A percentile compares a stretch with the other conserved stretches of the same genome.
Evolutionary conservation across 37 sponge, comb jelly and placozoan genomes (phyloP).

Genomic region (Diacarnus erythraeanus): DNA sequence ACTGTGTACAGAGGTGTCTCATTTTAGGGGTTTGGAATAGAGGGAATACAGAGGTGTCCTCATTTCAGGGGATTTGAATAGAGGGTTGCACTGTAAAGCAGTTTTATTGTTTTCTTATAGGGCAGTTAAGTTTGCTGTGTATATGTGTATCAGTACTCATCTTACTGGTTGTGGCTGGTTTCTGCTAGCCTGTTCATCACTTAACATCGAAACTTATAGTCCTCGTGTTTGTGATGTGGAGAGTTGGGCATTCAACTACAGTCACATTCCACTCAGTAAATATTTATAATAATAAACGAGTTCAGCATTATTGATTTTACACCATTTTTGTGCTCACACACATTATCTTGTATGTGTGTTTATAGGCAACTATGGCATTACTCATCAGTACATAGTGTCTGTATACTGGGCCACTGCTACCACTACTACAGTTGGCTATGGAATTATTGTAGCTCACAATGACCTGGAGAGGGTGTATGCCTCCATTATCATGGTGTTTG

Average conservation of each 20-base stretch:
- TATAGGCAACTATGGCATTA: constrained; percentile 1
- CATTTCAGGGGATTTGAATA: too few relatives aligned
- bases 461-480: constrained; percentile 64
- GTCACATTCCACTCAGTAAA: constrained; percentile 33
- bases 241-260: constrained; percentile 32
- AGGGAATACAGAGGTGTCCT: too few relatives aligned
- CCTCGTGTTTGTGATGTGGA: constrained; percentile 26
- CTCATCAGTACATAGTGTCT: constrained; percentile 65
- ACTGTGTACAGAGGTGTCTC: too few relatives aligned
- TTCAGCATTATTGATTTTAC: background rate
- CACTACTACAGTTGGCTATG: constrained; percentile 78
- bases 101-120: constrained; percentile 16
- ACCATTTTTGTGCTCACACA: background rate
- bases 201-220: constrained; percentile 7
- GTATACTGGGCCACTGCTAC: constrained; percentile 81
- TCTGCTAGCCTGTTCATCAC: constrained; percentile 58
- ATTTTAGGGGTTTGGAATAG: too few relatives aligned
- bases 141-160: constrained; percentile 57
- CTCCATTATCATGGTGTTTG: constrained; percentile 45
- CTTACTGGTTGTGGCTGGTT: constrained; percentile 63
- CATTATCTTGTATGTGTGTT: background rate
- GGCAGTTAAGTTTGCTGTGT: constrained; percentile 52
- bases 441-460: constrained; percentile 69
- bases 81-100: too few relatives aligned
- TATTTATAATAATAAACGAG: background rate